Base-by-base conservation (phyloP, 2,797 vertebrate genomes). In the Pantherophis alleghaniensis region DNA sequence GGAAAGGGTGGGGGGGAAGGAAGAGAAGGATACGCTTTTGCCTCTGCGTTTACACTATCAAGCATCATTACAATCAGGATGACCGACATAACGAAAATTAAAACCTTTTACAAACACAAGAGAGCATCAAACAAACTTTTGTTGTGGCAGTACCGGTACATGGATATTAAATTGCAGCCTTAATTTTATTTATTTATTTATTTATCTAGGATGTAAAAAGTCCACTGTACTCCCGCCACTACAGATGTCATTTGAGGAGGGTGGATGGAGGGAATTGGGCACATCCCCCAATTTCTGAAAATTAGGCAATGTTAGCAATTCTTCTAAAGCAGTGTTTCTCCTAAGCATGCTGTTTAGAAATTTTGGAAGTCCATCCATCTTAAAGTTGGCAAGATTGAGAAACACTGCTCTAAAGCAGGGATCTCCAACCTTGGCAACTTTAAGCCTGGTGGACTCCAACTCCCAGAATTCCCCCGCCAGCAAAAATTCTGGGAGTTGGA, bases 21-120 rank as follows among this genome's bases (percentile, higher is more conserved):
- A n/a, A 24, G 18, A 83, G n/a, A 9, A 16, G 47, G 93, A 95
- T 18, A 90, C 55, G 61, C 88, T 96, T 91, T 91, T 91, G 59
- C 24, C 20, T 92, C 61, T 93, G 61, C 87, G 66, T 95, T 69
- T 51, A 74, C 59, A 93, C 26, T 55, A 89, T 6, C 20, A 12
- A 94, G 95, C 59, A 94, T 69, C 61, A 91, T 66, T 57, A 92
- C 66, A 90, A 89, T 69, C 94, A 66, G 24, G 53, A 47, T 63
- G n/a, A 74, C 47, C 0, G 0, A 86, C 90, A 86, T 20, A 53
- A 90, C 56, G 87, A 7, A 1, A 91, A 94, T 90, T 11, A 93
- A 93, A 90, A 79, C 2, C 0, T 0, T 53, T 92, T 47, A 14
- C 51, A 95, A 88, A 61, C 79, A 57, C 22, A 51, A 7, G 26